These are phyloP conservation scores for Aricia artaxerxes DNA, from an alignment of 2,888 invertebrate species.

Conservation along the genomic window DNA sequence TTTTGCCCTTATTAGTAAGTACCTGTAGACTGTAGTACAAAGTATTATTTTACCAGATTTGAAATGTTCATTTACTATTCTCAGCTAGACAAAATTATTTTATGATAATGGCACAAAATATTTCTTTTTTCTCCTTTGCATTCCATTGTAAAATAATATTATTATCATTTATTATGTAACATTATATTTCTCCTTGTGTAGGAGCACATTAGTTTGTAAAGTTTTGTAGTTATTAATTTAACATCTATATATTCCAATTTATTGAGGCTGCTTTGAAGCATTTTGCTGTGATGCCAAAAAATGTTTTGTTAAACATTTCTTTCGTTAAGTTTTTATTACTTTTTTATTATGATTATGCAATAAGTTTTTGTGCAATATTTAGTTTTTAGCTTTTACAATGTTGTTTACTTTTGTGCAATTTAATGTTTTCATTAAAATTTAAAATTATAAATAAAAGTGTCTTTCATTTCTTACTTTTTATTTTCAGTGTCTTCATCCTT, in stretches of 20 bases:
- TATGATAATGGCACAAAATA: background rate
- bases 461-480: background rate
- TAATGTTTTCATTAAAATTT: background rate
- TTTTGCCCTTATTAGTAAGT: background rate
- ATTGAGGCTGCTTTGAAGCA: background rate
- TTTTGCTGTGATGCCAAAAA: background rate
- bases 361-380: conserved; percentile 55
- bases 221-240: background rate
- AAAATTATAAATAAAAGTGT: background rate
- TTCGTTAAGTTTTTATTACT: background rate
- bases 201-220: too few relatives aligned
- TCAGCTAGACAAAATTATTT: background rate
- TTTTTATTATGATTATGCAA: conserved; percentile 12
- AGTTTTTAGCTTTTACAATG: conserved; percentile 34
- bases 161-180: too few relatives aligned
- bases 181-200: background rate
- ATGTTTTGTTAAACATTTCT: background rate
- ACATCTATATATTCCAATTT: background rate
- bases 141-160: background rate
- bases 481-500: background rate
- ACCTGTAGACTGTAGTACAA: background rate
- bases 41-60: background rate
- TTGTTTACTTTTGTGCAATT: conserved; percentile 25
- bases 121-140: background rate
- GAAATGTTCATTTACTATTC: background rate